These are phyloP conservation scores for Cistogaster globosa DNA, from an alignment of 2,888 invertebrate species.

Conservation along the genomic window DNA sequence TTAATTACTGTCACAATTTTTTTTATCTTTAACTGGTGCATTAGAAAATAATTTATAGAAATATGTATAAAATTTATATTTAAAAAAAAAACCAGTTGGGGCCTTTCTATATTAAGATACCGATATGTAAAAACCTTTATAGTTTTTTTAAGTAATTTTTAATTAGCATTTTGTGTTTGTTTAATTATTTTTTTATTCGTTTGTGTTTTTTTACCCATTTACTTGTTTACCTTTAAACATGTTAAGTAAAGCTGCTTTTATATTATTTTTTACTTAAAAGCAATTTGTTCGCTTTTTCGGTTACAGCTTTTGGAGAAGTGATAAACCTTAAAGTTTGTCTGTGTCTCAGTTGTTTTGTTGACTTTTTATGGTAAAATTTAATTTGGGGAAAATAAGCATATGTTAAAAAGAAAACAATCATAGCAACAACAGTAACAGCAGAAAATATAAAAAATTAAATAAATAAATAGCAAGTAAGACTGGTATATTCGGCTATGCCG, in stretches of 20 bases:
- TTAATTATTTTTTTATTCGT: not conserved
- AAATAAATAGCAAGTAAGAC: too few relatives aligned
- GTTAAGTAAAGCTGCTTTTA: slow-evolving; percentile 1
- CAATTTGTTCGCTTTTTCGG: slow-evolving; percentile 35
- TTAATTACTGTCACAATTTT: too few relatives aligned
- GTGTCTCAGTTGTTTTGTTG: slow-evolving; percentile 8
- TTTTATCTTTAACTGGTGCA: too few relatives aligned
- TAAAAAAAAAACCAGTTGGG: too few relatives aligned
- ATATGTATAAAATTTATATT: too few relatives aligned
- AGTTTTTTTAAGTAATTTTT: slow-evolving; percentile 52
- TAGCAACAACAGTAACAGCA: not conserved
- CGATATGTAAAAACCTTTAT: too few relatives aligned
- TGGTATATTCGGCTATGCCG: too few relatives aligned
- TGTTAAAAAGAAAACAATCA: slow-evolving; percentile 8
- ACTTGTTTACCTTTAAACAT: not conserved
- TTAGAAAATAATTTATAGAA: too few relatives aligned
- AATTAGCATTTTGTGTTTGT: slow-evolving; percentile 24
- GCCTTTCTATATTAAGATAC: too few relatives aligned
- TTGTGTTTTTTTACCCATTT: not conserved
- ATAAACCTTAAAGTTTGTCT: slow-evolving; percentile 19
- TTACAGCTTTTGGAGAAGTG: slow-evolving; percentile 14
- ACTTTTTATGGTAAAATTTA: slow-evolving; percentile 22
- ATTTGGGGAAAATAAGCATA: slow-evolving; percentile 28
- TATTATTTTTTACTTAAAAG: slow-evolving; percentile 23
- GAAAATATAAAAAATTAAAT: too few relatives aligned